These are phyloP conservation scores for Malurus elegans DNA, from an alignment of 2,113 vertebrate genomes.

Conservation along the genomic window DNA sequence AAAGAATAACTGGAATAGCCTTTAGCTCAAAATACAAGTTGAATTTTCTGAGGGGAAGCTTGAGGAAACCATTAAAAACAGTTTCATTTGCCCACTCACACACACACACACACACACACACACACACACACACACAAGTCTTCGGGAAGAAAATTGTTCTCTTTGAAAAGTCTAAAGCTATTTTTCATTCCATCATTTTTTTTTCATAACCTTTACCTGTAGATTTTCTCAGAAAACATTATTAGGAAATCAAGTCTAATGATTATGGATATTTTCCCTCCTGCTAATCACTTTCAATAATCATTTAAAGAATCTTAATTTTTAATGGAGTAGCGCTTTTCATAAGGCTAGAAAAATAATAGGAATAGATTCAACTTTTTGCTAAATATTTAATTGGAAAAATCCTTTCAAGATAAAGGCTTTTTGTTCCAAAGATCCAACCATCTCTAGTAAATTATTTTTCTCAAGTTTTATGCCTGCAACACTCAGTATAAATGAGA, in stretches of 20 bases:
- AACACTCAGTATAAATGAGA: conserved; percentile 8
- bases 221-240: not conserved
- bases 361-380: not conserved
- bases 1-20: not conserved
- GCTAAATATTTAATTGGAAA: conserved; percentile 24
- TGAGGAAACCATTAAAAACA: not conserved
- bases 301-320: not conserved
- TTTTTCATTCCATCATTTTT: not conserved
- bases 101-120: not conserved
- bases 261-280: not conserved
- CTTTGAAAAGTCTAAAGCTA: not conserved
- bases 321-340: not conserved
- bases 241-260: conserved; percentile 5
- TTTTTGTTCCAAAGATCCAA: not conserved
- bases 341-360: not conserved
- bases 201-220: not conserved
- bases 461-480: not conserved
- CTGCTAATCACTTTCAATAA: not conserved
- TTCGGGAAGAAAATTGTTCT: not conserved
- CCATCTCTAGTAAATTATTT: not conserved
- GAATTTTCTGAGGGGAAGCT: not conserved
- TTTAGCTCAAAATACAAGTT: not conserved
- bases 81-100: not conserved
- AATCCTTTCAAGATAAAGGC: not conserved
- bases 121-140: not conserved